phyloP scores from a whole-genome alignment of 1,140 invertebrate species.

The Maconellicoccus hirsutus region DNA sequence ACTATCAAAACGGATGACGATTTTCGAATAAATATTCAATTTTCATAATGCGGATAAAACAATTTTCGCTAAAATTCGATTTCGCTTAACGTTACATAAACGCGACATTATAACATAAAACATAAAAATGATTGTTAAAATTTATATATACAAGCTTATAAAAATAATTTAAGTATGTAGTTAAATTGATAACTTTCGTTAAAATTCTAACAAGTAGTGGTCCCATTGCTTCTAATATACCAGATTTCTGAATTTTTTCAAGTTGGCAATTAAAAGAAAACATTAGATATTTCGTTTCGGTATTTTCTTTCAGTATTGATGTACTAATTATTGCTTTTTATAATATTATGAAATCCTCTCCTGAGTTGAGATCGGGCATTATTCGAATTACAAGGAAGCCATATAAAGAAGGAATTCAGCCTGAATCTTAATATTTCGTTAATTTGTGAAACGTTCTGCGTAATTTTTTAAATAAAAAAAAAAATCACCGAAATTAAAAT shows the following conservation, averaged over 20 bases:
- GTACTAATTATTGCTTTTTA: background rate
- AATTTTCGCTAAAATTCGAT: background rate
- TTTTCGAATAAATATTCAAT: no score
- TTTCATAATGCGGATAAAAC: no score
- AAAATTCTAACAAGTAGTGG: constrained; percentile 19
- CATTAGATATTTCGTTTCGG: background rate
- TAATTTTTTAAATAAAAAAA: no score
- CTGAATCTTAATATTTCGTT: no score
- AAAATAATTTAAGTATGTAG: constrained; percentile 14
- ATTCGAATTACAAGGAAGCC: no score
- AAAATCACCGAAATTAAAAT: no score
- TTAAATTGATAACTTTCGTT: constrained; percentile 13
- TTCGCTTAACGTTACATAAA: background rate
- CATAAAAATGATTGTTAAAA: constrained; percentile 19
- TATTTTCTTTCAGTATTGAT: background rate
- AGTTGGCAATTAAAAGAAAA: background rate
- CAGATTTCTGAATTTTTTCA: background rate
- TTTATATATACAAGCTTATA: constrained; percentile 18
- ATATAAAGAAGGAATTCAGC: no score
- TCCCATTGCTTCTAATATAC: constrained; percentile 17
- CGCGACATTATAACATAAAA: constrained; percentile 2
- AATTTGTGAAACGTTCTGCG: no score
- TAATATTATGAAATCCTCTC: background rate
- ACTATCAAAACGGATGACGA: no score
- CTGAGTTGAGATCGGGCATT: no score